Base-by-base conservation (phyloP, 2,113 vertebrate species). In the Corvus cornix region DNA sequence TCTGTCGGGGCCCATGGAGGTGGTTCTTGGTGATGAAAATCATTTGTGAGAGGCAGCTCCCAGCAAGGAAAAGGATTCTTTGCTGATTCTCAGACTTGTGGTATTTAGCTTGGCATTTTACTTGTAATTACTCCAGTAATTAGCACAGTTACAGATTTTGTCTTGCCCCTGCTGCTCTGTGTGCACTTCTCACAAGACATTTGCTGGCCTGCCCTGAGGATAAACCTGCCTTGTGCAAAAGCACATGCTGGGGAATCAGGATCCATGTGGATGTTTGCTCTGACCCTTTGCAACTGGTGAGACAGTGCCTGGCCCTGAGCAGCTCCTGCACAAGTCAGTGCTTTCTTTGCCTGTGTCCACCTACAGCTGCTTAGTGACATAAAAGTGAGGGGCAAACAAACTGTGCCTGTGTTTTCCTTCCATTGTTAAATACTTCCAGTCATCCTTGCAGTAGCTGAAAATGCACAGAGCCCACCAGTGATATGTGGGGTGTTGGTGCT, bases 121-220 rank as follows among this genome's bases (percentile, higher is more conserved):
- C 55, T 88, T 87, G 72, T 89, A 96, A 92, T 96, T 95, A 75
- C 63, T 72, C 37, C 49, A 55, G 60, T 76, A 92, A 90, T 94
- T 93, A 92, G 92, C 3, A 4, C 73, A 39, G 82, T 43, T 85
- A 59, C 55, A 83, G 76, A 30, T 88, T 52, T 67, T 51, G 79
- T 37, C 51, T 74, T 62, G 51, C 52, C 51, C 51, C 37, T 55
- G 63, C 75, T 90, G 46, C 56, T 59, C 72, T 20, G 16, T 30
- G 30, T 55, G 60, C 0, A 1, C 59, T 72, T 46, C 59, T 56
- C 0, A 0, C 55, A 18, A 0, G 0, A 37, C 18, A 1, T 84
- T 94, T 85, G 33, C 68, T 74, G 79, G 30, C 78, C 78, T 70
- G 27, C 75, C 78, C 75, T 9, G 68, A 48, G 84, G 85, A 87